Evolutionary conservation across 2,797 vertebrate species (phyloP).

Genomic region (Diglossa cyanea): DNA sequence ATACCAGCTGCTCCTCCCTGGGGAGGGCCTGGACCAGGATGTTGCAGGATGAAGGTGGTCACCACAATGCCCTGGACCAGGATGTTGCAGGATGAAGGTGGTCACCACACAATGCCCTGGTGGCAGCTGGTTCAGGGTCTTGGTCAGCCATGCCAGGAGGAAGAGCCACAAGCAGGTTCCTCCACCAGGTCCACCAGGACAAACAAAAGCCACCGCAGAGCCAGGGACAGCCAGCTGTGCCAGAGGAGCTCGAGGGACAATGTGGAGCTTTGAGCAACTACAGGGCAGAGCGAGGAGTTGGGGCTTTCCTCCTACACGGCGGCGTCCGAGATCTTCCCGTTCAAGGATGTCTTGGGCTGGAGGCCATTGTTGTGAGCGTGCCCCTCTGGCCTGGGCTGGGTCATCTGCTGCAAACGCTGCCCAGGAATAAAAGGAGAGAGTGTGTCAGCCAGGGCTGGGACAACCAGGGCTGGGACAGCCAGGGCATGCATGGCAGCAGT

Average conservation of each 20-base stretch:
- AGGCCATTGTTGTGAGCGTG: slow-evolving; percentile 73
- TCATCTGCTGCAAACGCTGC: slow-evolving; percentile 87
- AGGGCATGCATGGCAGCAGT: background rate
- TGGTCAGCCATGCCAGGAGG: background rate
- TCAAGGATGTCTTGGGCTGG: slow-evolving; percentile 50
- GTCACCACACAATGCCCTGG: fast-evolving
- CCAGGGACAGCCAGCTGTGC: background rate
- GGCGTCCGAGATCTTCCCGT: background rate
- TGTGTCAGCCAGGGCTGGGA: background rate
- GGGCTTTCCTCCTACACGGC: background rate
- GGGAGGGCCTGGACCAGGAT: background rate
- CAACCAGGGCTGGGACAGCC: background rate
- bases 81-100: background rate
- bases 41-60: background rate
- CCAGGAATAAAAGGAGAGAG: background rate
- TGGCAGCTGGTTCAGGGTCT: background rate
- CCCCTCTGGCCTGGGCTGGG: slow-evolving; percentile 72
- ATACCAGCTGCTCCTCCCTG: background rate
- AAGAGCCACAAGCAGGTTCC: background rate
- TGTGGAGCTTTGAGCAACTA: background rate
- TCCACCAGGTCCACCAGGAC: background rate
- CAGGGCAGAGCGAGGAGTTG: fast-evolving
- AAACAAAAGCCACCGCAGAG: background rate
- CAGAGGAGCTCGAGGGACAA: background rate
- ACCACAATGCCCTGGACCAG: background rate